Conservation (phyloP, 2,888 invertebrate genomes). For the Mamestra brassicae region DNA sequence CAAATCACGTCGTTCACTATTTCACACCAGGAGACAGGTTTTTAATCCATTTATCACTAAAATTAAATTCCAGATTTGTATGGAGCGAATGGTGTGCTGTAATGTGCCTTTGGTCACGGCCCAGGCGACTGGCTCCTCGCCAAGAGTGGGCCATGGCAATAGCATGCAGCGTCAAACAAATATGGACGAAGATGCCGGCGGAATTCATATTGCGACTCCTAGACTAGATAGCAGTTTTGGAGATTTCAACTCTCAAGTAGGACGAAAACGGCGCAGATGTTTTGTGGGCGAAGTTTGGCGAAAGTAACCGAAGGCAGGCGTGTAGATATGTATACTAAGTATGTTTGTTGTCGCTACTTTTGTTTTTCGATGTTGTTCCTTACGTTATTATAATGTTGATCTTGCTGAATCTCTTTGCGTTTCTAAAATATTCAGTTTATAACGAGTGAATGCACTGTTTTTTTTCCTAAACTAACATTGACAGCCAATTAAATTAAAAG, state of each 20-base stretch:
- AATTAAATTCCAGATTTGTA: conserved; percentile 67
- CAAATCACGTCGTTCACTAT: conserved; percentile 61
- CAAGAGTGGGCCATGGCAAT: conserved; percentile 59
- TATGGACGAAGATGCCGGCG: conserved; percentile 48
- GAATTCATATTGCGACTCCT: conserved; percentile 50
- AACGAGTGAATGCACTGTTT: no score
- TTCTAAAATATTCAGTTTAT: background rate
- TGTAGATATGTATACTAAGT: background rate
- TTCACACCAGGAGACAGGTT: conserved; percentile 63
- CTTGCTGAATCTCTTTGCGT: background rate
- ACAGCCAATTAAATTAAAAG: background rate
- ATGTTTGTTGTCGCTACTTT: background rate
- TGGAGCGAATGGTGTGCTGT: conserved; percentile 58
- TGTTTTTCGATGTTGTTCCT: no score
- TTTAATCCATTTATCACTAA: conserved; percentile 76
- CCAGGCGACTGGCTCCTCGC: conserved; percentile 65
- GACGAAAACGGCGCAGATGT: conserved; percentile 25
- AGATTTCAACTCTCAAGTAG: conserved; percentile 22
- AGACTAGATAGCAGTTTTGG: conserved; percentile 27
- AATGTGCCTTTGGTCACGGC: conserved; percentile 66
- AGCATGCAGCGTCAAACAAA: conserved; percentile 62
- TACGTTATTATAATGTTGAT: background rate
- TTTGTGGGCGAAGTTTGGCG: conserved; percentile 33
- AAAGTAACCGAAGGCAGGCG: background rate
- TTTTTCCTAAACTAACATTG: background rate